Evolutionary conservation across 2,888 invertebrate genomes (phyloP).

Genomic region (Laothoe populi): DNA sequence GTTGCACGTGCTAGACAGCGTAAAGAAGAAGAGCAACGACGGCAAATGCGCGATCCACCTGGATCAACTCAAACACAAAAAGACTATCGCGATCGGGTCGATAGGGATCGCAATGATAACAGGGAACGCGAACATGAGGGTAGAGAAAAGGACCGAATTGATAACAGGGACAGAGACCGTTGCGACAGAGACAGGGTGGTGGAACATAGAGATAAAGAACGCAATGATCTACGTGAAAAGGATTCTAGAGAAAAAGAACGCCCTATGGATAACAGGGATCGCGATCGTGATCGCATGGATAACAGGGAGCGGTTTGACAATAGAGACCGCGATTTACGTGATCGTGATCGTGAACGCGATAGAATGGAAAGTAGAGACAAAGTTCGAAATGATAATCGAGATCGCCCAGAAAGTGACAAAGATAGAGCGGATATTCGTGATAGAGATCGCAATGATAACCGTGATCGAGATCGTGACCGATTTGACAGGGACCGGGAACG

Average conservation of each 20-base stretch:
- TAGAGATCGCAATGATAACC: conserved; percentile 64
- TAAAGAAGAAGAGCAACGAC: conserved; percentile 95
- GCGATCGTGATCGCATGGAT: conserved; percentile 45
- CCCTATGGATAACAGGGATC: conserved; percentile 43
- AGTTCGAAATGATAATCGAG: conserved; percentile 53
- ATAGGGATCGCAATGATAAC: conserved; percentile 63
- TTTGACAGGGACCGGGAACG: conserved; percentile 52
- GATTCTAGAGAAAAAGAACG: conserved; percentile 45
- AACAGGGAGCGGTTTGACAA: conserved; percentile 44
- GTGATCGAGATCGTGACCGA: conserved; percentile 45
- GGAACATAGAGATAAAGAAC: conserved; percentile 67
- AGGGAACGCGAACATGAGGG: conserved; percentile 62
- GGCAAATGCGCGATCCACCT: conserved; percentile 76
- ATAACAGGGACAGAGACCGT: conserved; percentile 56
- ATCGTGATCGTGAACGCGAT: conserved; percentile 48
- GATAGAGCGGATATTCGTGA: conserved; percentile 58
- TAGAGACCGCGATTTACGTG: conserved; percentile 65
- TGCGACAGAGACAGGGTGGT: conserved; percentile 55
- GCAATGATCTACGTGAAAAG: conserved; percentile 51
- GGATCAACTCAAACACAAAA: conserved; percentile 54
- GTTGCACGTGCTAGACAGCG: conserved; percentile 93
- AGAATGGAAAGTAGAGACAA: conserved; percentile 55
- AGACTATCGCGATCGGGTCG: conserved; percentile 51
- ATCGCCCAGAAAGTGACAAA: conserved; percentile 43
- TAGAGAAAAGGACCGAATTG: conserved; percentile 55